A percentile compares a stretch with the other conserved stretches of the same genome.
These are phyloP conservation scores for Paramormyrops hopkinsi DNA, from an alignment of 2,797 vertebrate genomes.

Conservation along the genomic window DNA sequence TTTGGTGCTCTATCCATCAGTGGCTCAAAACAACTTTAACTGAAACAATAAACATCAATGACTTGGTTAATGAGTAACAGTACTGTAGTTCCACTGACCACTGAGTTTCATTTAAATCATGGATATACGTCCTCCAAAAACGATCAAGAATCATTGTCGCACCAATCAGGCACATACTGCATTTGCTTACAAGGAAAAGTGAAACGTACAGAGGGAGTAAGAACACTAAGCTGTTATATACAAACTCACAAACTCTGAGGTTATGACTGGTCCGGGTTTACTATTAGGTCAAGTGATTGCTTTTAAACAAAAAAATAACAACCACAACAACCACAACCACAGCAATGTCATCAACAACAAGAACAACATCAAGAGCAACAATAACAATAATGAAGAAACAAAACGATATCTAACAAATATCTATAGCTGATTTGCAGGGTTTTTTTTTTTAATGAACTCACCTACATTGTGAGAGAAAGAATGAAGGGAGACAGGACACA, in stretches of 20 bases:
- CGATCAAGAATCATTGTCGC: neutral
- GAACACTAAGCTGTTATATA: constrained; percentile 26
- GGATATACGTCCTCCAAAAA: neutral
- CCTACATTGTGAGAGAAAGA: constrained; percentile 12
- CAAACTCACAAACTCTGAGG: constrained; percentile 27
- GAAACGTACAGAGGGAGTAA: constrained; percentile 15
- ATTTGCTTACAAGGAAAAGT: constrained; percentile 7
- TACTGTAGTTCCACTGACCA: constrained; percentile 13
- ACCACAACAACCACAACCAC: neutral
- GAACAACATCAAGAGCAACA: constrained; percentile 15
- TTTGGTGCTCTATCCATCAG: neutral
- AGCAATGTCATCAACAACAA: constrained; percentile 19
- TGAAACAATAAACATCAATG: neutral
- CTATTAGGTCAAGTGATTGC: constrained; percentile 25
- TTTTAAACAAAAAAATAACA: constrained; percentile 28
- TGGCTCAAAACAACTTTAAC: neutral
- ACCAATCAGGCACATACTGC: constrained; percentile 10
- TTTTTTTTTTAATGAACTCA: constrained; percentile 20
- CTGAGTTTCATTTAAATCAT: neutral
- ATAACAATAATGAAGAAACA: constrained; percentile 25
- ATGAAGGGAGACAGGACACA: neutral
- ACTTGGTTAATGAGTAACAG: neutral
- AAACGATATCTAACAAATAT: constrained; percentile 39
- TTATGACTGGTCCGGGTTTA: constrained; percentile 21
- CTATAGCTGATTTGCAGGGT: constrained; percentile 20